phyloP scores from a whole-genome alignment of 2,888 invertebrate genomes.

The Parnassius orleans region DNA sequence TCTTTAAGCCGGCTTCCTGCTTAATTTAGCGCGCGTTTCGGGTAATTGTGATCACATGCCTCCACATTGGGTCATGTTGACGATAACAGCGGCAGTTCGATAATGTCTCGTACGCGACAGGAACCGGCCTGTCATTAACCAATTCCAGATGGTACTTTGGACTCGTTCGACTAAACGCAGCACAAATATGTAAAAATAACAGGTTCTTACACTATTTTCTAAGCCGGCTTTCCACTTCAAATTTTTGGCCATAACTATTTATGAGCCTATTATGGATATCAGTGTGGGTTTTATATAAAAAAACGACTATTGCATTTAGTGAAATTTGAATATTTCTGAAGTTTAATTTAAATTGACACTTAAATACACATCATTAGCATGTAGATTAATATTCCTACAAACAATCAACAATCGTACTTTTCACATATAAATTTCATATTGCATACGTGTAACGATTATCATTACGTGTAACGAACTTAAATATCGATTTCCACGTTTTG shows the following conservation, averaged over 20 bases:
- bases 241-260: slow-evolving; percentile 12
- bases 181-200: slow-evolving; percentile 35
- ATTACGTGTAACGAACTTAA: no score
- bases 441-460: no score
- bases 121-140: slow-evolving; percentile 69
- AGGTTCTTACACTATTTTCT: slow-evolving; percentile 21
- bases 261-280: not conserved
- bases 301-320: no score
- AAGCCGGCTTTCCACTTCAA: slow-evolving; percentile 11
- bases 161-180: slow-evolving; percentile 40
- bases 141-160: slow-evolving; percentile 67
- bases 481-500: no score
- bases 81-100: slow-evolving; percentile 60
- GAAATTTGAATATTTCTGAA: no score
- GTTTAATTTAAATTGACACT: no score
- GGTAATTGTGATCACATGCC: slow-evolving; percentile 63
- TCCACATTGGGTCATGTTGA: slow-evolving; percentile 62
- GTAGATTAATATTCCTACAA: no score
- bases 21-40: slow-evolving; percentile 52
- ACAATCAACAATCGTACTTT: no score
- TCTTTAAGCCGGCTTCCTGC: slow-evolving; percentile 47
- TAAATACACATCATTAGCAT: no score
- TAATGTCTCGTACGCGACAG: slow-evolving; percentile 57
- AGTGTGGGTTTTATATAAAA: not conserved
- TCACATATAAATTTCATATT: no score